Percentiles rank a stretch among this genome's conserved stretches.
These are phyloP conservation scores for Heliconius nattereri DNA, from an alignment of 1,140 invertebrate genomes.

Conservation along the genomic window DNA sequence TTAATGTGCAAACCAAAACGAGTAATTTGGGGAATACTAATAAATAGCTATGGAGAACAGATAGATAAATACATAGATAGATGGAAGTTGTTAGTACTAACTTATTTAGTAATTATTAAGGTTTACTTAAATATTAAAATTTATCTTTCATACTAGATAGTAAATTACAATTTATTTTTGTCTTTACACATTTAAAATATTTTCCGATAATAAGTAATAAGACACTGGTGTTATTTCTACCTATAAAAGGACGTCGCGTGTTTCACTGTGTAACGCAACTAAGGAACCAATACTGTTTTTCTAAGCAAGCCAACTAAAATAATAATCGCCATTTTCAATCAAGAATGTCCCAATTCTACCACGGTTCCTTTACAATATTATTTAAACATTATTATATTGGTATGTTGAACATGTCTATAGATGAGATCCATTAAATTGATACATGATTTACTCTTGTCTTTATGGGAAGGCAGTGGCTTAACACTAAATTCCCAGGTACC, in stretches of 20 bases:
- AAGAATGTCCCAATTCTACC: not conserved
- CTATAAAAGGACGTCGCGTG: too few species aligned
- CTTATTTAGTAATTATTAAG: not conserved
- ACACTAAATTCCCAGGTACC: too few species aligned
- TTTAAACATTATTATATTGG: not conserved
- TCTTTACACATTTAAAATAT: too few species aligned
- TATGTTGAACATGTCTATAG: not conserved
- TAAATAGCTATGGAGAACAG: slow-evolving; percentile 1
- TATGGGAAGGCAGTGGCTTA: too few species aligned
- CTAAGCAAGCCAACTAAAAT: not conserved
- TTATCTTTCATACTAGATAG: not conserved
- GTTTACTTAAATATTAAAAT: not conserved
- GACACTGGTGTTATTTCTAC: too few species aligned
- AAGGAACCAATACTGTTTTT: too few species aligned
- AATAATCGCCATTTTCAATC: not conserved
- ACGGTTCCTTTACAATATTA: not conserved
- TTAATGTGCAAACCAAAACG: slow-evolving; percentile 22
- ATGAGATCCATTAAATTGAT: too few species aligned
- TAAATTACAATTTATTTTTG: too few species aligned
- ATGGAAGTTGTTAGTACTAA: not conserved
- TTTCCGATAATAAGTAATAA: too few species aligned
- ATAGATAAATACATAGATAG: not conserved
- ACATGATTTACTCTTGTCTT: too few species aligned
- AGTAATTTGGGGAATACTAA: slow-evolving; percentile 19
- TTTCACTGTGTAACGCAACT: too few species aligned